These are phyloP conservation scores for Albula glossodonta DNA, from an alignment of 2,113 vertebrate genomes.

Conservation along the genomic window DNA sequence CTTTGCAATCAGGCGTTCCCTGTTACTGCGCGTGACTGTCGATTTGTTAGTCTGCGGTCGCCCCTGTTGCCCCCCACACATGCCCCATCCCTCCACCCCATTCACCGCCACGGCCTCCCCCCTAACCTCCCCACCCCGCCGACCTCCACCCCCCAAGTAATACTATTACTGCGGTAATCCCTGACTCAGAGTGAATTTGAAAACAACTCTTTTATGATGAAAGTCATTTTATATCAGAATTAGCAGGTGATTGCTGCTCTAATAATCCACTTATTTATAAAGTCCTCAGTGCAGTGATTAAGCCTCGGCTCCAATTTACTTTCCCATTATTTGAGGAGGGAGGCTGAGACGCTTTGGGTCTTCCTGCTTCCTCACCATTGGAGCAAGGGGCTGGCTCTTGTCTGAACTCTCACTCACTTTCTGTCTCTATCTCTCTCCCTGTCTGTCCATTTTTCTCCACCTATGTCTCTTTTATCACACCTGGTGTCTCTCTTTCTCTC, in stretches of 20 bases:
- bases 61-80: neutral
- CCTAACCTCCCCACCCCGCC: neutral
- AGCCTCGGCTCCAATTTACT: conserved; percentile 29
- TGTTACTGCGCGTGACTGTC: conserved; percentile 36
- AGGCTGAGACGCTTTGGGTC: neutral
- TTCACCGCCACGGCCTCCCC: neutral
- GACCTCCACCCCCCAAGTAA: conserved; percentile 1
- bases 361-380: neutral
- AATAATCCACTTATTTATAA: conserved; percentile 44
- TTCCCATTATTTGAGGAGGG: conserved; percentile 27
- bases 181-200: conserved; percentile 21
- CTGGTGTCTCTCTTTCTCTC: neutral
- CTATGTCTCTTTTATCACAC: neutral
- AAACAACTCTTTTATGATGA: conserved; percentile 19
- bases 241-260: conserved; percentile 38
- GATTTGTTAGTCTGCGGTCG: neutral
- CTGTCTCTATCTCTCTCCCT: neutral
- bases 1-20: conserved; percentile 52
- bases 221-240: conserved; percentile 33
- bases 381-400: neutral
- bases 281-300: conserved; percentile 38
- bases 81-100: neutral
- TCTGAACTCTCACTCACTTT: neutral
- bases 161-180: conserved; percentile 32
- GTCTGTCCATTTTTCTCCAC: neutral